A percentile compares a stretch with the other conserved stretches of the same genome.
Conservation (phyloP, 2,888 invertebrate genomes). For the Dicyrtomina minuta region DNA sequence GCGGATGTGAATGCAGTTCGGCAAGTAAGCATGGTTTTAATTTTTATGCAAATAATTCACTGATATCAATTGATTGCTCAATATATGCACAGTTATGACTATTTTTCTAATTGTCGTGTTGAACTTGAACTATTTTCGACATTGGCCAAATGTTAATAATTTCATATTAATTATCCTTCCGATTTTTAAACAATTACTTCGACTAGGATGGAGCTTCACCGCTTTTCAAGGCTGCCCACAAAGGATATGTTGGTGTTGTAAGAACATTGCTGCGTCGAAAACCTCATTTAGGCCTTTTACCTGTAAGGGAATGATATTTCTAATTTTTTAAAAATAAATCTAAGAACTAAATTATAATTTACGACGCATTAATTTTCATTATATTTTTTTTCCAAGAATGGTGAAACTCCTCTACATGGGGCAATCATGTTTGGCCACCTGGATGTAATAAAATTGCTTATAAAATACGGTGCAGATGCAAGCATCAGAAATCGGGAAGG, state of each 20-base stretch:
- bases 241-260: constrained; percentile 86
- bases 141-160: too few relatives aligned
- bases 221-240: constrained; percentile 91
- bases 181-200: neutral
- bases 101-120: neutral
- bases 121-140: neutral
- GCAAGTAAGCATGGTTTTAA: constrained; percentile 64
- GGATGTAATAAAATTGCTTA: constrained; percentile 72
- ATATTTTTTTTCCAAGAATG: constrained; percentile 67
- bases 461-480: constrained; percentile 70
- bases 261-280: constrained; percentile 77
- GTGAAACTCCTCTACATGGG: constrained; percentile 86
- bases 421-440: constrained; percentile 86
- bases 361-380: neutral
- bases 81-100: neutral
- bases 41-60: neutral
- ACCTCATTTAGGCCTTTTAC: constrained; percentile 77
- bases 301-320: constrained; percentile 63
- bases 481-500: constrained; percentile 72
- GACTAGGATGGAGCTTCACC: constrained; percentile 87
- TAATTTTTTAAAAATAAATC: constrained; percentile 13
- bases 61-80: neutral
- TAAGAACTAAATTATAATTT: neutral
- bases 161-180: constrained; percentile 1
- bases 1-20: constrained; percentile 77